Percentiles rank a stretch among this genome's conserved stretches.
Evolutionary conservation across 2,113 vertebrate genomes (phyloP).

Genomic region (Azemiops feae): DNA sequence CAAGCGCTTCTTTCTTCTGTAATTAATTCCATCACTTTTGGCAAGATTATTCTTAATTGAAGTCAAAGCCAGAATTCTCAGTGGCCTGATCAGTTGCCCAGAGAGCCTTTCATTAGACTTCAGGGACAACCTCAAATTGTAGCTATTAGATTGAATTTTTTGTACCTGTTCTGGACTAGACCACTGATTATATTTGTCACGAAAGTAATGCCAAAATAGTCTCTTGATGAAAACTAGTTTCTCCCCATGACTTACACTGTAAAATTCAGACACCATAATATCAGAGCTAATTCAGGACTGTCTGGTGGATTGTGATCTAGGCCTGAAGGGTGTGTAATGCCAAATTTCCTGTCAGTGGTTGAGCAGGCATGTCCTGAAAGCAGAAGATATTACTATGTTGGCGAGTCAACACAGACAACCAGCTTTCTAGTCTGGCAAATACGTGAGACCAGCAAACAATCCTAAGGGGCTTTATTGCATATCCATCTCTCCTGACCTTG

Average conservation of each 20-base stretch:
- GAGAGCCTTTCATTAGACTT: background rate
- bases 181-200: background rate
- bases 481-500: background rate
- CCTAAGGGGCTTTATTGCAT: background rate
- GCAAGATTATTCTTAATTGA: background rate
- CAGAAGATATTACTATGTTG: background rate
- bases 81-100: slow-evolving; percentile 6
- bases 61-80: slow-evolving; percentile 4
- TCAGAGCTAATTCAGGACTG: background rate
- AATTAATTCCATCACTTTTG: background rate
- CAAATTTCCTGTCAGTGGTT: background rate
- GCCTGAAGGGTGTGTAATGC: background rate
- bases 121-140: background rate
- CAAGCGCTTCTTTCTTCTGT: background rate
- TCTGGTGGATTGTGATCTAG: background rate
- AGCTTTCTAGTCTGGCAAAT: background rate
- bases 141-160: background rate
- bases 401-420: background rate
- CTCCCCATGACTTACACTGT: background rate
- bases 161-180: background rate
- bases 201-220: background rate
- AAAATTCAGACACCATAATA: background rate
- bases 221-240: background rate
- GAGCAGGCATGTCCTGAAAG: background rate
- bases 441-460: background rate